A percentile compares a stretch with the other conserved stretches of the same genome.
Conservation (phyloP, 2,113 vertebrate species). For the Baryphthengus martii region DNA sequence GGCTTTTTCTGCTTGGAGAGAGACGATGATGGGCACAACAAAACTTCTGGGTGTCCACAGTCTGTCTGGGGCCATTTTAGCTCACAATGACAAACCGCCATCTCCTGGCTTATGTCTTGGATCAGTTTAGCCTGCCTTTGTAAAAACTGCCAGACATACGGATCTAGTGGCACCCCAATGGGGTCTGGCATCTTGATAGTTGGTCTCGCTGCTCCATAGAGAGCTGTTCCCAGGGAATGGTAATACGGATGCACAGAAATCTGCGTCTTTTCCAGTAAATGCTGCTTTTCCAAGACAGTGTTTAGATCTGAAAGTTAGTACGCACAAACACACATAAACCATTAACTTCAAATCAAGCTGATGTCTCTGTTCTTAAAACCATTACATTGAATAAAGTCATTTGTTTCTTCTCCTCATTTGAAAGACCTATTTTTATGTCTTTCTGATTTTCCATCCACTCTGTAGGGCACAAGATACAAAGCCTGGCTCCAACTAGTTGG, state of each 20-base stretch:
- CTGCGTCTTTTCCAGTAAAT: slow-evolving; percentile 57
- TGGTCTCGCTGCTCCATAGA: slow-evolving; percentile 82
- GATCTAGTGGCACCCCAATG: slow-evolving; percentile 66
- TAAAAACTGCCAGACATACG: slow-evolving; percentile 75
- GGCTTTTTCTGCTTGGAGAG: slow-evolving; percentile 65
- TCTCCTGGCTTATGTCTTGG: slow-evolving; percentile 62
- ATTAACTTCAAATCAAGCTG: background rate
- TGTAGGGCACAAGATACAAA: background rate
- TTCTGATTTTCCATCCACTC: background rate
- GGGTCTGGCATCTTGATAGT: slow-evolving; percentile 76
- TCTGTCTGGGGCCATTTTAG: slow-evolving; percentile 66
- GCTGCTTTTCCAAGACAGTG: slow-evolving; percentile 65
- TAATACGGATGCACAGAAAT: slow-evolving; percentile 83
- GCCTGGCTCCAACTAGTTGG: background rate
- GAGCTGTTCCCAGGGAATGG: slow-evolving; percentile 74
- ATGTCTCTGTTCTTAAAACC: background rate
- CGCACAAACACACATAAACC: background rate
- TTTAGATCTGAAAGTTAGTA: background rate
- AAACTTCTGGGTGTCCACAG: slow-evolving; percentile 47
- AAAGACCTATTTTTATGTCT: background rate
- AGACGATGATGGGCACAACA: slow-evolving; percentile 66
- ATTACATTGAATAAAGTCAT: background rate
- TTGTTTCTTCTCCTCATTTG: background rate
- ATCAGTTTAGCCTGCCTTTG: slow-evolving; percentile 31
- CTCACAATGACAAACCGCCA: slow-evolving; percentile 72